Conservation (phyloP, 2,888 invertebrate genomes). For the Epistrophe grossulariae region DNA sequence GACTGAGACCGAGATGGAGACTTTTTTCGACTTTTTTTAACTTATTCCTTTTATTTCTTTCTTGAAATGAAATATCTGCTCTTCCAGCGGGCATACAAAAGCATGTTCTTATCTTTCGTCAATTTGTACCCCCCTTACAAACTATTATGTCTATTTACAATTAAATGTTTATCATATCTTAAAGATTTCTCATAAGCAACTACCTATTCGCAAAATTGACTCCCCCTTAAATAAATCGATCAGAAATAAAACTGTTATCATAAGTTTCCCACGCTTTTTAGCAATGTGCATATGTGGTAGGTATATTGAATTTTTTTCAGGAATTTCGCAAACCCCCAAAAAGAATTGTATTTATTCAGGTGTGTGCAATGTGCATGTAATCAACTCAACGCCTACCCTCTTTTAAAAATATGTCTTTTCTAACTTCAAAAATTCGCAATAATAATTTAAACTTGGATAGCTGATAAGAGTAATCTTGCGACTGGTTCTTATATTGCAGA, state of each 20-base stretch:
- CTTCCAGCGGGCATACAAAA: no score
- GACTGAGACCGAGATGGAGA: no score
- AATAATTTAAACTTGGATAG: neutral
- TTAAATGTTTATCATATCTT: neutral
- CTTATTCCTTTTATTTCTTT: no score
- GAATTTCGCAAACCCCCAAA: slow-evolving; percentile 25
- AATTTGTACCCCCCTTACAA: no score
- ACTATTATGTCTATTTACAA: no score
- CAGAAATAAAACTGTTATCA: neutral
- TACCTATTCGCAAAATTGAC: neutral
- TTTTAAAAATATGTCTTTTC: neutral
- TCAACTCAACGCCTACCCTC: slow-evolving; percentile 17
- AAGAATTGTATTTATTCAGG: slow-evolving; percentile 70
- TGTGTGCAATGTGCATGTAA: slow-evolving; percentile 48
- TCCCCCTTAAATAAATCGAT: neutral
- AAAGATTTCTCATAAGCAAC: neutral
- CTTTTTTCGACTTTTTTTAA: no score
- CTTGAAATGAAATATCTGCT: no score
- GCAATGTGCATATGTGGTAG: no score
- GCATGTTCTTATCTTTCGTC: no score
- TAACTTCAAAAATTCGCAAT: neutral
- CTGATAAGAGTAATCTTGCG: slow-evolving; percentile 5
- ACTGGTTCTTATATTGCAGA: slow-evolving; percentile 21
- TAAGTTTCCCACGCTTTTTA: slow-evolving; percentile 5
- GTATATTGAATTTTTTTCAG: neutral